Evolutionary conservation across 2,888 invertebrate genomes (phyloP).

Genomic region (Diaprepes abbreviatus): DNA sequence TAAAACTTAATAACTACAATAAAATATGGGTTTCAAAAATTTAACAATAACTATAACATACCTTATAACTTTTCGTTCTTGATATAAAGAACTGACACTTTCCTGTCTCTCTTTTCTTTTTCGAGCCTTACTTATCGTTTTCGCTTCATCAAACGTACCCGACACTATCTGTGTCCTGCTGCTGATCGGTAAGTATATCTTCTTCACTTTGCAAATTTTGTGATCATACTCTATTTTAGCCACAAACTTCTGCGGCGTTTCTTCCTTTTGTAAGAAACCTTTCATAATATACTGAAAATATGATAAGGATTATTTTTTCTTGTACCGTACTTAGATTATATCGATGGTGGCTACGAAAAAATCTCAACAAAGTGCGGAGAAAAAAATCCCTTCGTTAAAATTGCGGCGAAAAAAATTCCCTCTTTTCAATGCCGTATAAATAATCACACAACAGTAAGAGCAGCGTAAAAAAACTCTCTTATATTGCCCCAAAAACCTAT

Average conservation of each 20-base stretch:
- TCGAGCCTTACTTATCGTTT: conserved; percentile 67
- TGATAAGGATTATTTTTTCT: too few species aligned
- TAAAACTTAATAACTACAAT: too few species aligned
- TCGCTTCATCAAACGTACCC: conserved; percentile 63
- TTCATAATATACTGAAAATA: conserved; percentile 36
- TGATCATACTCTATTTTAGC: conserved; percentile 54
- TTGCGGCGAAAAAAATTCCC: too few species aligned
- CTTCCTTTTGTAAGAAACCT: conserved; percentile 54
- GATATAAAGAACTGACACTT: conserved; percentile 71
- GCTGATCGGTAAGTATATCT: conserved; percentile 46
- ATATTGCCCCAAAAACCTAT: too few species aligned
- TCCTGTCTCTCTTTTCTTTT: conserved; percentile 77
- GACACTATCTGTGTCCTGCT: conserved; percentile 41
- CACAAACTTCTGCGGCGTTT: conserved; percentile 50
- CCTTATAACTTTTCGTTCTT: conserved; percentile 74
- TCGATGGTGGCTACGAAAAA: too few species aligned
- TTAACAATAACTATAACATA: conserved; percentile 18
- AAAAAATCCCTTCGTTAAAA: too few species aligned
- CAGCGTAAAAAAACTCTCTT: too few species aligned
- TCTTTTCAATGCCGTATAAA: too few species aligned
- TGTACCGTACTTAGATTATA: too few species aligned
- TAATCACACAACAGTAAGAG: too few species aligned
- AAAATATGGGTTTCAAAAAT: background rate
- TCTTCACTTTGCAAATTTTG: conserved; percentile 54
- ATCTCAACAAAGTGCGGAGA: too few species aligned